phyloP scores from a whole-genome alignment of 2,113 vertebrate species.

The Mobula hypostoma region DNA sequence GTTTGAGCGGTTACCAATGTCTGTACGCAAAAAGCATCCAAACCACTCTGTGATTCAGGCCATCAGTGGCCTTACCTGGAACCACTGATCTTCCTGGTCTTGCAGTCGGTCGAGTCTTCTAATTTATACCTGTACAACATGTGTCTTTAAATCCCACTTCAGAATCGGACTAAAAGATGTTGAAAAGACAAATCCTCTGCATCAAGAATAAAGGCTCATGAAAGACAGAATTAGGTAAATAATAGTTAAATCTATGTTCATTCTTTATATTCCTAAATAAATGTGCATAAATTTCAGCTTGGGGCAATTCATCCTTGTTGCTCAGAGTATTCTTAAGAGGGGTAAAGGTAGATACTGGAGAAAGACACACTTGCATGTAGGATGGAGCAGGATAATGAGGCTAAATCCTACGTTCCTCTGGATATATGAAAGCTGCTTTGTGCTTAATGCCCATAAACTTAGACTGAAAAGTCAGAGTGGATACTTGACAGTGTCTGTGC shows the following conservation, averaged over 20 bases:
- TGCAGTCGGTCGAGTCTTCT: neutral
- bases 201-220: too few relatives aligned
- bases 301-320: too few relatives aligned
- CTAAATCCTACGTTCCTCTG: neutral
- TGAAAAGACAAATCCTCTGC: neutral
- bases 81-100: neutral
- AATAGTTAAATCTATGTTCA: neutral
- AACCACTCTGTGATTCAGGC: conserved; percentile 32
- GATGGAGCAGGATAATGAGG: neutral
- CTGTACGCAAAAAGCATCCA: conserved; percentile 35
- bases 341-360: neutral
- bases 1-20: conserved; percentile 46
- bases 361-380: neutral
- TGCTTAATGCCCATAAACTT: neutral
- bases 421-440: neutral
- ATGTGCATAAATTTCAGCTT: too few relatives aligned
- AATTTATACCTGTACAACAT: neutral
- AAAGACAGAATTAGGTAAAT: neutral
- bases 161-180: neutral
- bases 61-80: neutral
- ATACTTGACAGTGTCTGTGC: neutral
- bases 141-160: neutral
- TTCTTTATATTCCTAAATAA: neutral
- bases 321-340: too few relatives aligned
- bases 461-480: neutral